Evolutionary conservation across 2,113 vertebrate species (phyloP).

Genomic region (Geothlypis trichas): DNA sequence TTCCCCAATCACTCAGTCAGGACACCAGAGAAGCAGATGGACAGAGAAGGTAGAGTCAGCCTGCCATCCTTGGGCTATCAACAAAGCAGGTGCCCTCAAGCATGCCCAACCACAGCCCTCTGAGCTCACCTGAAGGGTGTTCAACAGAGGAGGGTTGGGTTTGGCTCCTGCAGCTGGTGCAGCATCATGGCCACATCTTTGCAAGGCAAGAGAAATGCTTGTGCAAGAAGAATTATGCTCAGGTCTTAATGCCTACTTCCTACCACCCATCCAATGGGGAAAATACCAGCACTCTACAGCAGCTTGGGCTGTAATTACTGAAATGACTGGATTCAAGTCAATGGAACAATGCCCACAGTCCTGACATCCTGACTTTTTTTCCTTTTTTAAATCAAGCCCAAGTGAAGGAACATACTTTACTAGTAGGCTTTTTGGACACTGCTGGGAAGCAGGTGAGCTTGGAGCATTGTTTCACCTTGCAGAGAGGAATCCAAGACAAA

Average conservation of each 20-base stretch:
- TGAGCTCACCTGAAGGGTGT: not conserved
- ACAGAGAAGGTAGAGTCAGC: not conserved
- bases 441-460: not conserved
- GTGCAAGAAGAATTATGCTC: not conserved
- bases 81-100: not conserved
- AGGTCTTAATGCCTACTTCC: not conserved
- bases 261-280: not conserved
- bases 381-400: not conserved
- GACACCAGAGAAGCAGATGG: not conserved
- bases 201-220: not conserved
- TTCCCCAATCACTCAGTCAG: not conserved
- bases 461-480: not conserved
- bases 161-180: not conserved
- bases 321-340: not conserved
- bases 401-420: not conserved
- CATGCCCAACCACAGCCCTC: fast-evolving
- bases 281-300: not conserved
- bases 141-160: not conserved
- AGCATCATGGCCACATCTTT: not conserved
- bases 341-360: not conserved
- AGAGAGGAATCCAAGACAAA: not conserved
- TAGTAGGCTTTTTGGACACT: not conserved
- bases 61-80: fast-evolving
- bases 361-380: not conserved
- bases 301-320: not conserved